Conservation (phyloP, 2,797 vertebrate genomes). For the Buceros bicornis region DNA sequence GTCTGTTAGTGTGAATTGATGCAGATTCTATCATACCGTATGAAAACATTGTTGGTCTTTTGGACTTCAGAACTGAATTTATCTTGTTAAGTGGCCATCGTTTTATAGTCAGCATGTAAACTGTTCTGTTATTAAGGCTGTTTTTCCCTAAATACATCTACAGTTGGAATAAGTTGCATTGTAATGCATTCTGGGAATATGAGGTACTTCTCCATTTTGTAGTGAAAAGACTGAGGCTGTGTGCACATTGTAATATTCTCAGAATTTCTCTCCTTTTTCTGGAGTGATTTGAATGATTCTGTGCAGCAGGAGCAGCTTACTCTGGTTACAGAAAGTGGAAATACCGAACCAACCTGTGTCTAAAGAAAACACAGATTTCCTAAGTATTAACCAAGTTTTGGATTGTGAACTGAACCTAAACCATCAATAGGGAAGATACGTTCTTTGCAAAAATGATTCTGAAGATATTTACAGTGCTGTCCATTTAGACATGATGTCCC, state of each 20-base stretch:
- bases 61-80: background rate
- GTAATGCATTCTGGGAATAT: background rate
- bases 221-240: background rate
- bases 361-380: background rate
- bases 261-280: background rate
- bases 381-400: background rate
- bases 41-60: background rate
- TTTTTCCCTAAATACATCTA: background rate
- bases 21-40: background rate
- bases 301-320: background rate
- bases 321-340: background rate
- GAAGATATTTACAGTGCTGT: background rate
- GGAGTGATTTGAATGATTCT: background rate
- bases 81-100: background rate
- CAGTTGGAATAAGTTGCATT: background rate
- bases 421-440: rapidly evolving
- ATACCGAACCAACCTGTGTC: background rate
- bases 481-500: background rate
- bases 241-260: background rate
- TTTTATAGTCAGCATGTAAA: background rate
- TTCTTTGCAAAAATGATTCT: background rate
- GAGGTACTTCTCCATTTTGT: background rate
- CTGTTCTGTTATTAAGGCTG: background rate
- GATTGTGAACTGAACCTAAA: background rate
- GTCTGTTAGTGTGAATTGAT: background rate